A percentile compares a stretch with the other conserved stretches of the same genome.
Evolutionary conservation across 1,140 invertebrate species (phyloP).

Genomic region (Luehdorfia chinensis): DNA sequence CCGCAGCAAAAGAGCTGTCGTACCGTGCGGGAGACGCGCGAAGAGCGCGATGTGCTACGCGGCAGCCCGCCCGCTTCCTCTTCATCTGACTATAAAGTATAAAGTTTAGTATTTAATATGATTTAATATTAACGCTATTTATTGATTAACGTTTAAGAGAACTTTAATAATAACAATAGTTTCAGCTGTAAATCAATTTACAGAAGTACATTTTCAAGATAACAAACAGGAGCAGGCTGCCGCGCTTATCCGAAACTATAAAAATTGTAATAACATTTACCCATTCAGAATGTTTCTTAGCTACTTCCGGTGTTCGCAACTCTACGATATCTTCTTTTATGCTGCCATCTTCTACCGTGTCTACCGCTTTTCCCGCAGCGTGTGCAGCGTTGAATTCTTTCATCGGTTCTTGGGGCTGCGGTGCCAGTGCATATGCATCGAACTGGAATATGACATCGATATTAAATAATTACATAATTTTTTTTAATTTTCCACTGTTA

Average conservation of each 20-base stretch:
- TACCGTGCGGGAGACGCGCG: conserved; percentile 52
- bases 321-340: conserved; percentile 49
- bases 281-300: conserved; percentile 48
- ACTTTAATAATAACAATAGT: neutral
- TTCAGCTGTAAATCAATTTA: neutral
- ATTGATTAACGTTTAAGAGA: no score
- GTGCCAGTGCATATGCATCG: no score
- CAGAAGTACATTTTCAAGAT: neutral
- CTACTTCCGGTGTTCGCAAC: conserved; percentile 32
- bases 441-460: no score
- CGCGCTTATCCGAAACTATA: conserved; percentile 16
- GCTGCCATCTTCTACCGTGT: conserved; percentile 41
- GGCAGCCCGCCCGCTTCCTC: conserved; percentile 69
- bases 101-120: conserved; percentile 27
- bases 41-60: conserved; percentile 54
- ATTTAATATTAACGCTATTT: neutral
- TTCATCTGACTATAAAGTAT: conserved; percentile 59
- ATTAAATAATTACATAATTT: no score
- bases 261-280: conserved; percentile 27
- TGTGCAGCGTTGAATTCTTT: neutral
- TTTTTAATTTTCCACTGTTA: no score
- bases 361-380: conserved; percentile 20
- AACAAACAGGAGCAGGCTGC: conserved; percentile 21
- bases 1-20: conserved; percentile 66
- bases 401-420: no score